Evolutionary conservation across 2,888 invertebrate genomes (phyloP), one percentile per base, ranked within the genome.

Genomic region (Leptarthrus brevirostris): DNA sequence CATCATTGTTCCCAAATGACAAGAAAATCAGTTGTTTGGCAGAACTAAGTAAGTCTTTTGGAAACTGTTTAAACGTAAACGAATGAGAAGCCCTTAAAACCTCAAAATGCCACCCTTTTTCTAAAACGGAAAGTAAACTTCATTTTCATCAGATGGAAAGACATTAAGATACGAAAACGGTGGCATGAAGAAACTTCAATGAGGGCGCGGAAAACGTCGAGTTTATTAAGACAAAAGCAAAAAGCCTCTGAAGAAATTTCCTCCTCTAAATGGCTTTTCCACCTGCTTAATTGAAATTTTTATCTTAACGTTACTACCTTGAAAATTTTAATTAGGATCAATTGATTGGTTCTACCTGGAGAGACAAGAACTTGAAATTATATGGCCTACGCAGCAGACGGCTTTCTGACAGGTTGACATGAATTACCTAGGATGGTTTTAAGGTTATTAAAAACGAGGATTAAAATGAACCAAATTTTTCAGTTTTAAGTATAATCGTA

Each of bases 241-340:
- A 47, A 47, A 47, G 8, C 22, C 10, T 14, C 18, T 8, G 52
- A 22, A 20, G 14, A 52, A 22, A 52, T 52, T n/a, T 52, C 22
- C 22, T 52, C 12, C 18, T 52, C 52, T 18, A 5, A 12, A 47
- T 52, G 52, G 22, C 52, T 52, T 18, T 10, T 6, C 18, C 52
- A 52, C 52, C 52, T 52, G 52, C 18, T 52, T 52, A 52, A 52
- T 52, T 52, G 52, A 52, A 52, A 52, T 52, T 52, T 52, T 52
- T 52, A 52, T 52, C 20, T 52, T 22, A 5, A 18, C 18, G 52
- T 22, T 52, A 52, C 18, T 18, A 52, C 52, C n/a, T 10, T 3
- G 52, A 40, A 22, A 22, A 52, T 52, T 52, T 52, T 52, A 52
- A 52, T 52, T 52, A 52, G 22, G 52, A 52, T 52, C 52, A 52